Conservation (phyloP, 1,140 invertebrate species). For the Rhopalosiphum maidis region DNA sequence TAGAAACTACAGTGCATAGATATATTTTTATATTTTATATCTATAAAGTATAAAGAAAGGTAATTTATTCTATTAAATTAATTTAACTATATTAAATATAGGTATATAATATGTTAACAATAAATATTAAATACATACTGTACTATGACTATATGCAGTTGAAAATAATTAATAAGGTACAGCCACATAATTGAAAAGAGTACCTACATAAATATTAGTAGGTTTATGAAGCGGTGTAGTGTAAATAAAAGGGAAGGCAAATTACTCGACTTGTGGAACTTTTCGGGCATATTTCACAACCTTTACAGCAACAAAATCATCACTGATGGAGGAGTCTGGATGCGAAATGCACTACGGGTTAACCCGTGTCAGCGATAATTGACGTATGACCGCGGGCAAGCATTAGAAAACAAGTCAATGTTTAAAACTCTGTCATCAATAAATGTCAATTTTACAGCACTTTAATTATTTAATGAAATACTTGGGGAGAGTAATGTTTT, state of each 20-base stretch:
- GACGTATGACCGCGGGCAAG: constrained; percentile 5
- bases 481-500: neutral
- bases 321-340: neutral
- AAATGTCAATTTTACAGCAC: constrained; percentile 27
- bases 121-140: neutral
- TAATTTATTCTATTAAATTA: too few relatives aligned
- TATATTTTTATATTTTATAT: neutral
- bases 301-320: constrained; percentile 18
- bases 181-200: neutral
- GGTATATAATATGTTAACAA: too few relatives aligned
- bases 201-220: neutral
- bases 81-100: too few relatives aligned
- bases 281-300: constrained; percentile 9
- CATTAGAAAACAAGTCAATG: constrained; percentile 11
- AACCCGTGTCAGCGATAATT: constrained; percentile 29
- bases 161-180: neutral
- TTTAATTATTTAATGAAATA: constrained; percentile 18
- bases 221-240: neutral
- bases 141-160: neutral
- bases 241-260: neutral
- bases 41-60: neutral
- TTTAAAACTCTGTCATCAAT: constrained; percentile 1
- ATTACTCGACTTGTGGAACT: neutral
- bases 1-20: neutral
- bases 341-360: neutral